These are phyloP conservation scores for Brachylomia viminalis DNA, from an alignment of 2,888 invertebrate genomes.

Conservation along the genomic window DNA sequence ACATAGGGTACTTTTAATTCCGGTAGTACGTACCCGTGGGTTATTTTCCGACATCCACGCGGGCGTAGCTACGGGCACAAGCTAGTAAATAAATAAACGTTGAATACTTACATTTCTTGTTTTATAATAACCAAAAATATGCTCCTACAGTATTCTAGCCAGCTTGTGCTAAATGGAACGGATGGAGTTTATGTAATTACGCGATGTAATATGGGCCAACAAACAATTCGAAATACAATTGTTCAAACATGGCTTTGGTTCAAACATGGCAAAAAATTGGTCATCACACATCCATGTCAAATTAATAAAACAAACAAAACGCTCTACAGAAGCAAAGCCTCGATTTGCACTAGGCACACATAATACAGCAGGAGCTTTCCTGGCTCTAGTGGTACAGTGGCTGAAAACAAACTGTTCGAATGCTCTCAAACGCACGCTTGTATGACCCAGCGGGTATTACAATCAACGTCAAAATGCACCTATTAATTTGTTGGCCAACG, in stretches of 20 bases:
- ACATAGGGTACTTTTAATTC: too few relatives aligned
- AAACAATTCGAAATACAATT: neutral
- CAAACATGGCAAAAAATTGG: neutral
- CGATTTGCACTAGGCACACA: conserved; percentile 12
- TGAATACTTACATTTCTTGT: neutral
- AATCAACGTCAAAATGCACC: conserved; percentile 42
- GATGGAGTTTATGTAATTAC: neutral
- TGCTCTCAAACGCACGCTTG: conserved; percentile 40
- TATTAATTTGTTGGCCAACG: conserved; percentile 40
- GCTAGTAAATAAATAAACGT: neutral
- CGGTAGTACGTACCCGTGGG: too few relatives aligned
- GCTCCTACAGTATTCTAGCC: neutral
- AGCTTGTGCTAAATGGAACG: neutral
- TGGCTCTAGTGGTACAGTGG: conserved; percentile 11
- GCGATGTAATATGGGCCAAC: neutral
- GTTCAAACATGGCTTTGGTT: too few relatives aligned
- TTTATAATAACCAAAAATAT: conserved; percentile 3
- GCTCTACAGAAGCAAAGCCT: neutral
- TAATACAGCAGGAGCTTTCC: conserved; percentile 4
- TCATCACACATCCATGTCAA: neutral
- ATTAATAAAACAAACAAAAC: neutral
- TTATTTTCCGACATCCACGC: too few relatives aligned
- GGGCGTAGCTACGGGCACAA: too few relatives aligned
- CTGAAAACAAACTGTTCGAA: conserved; percentile 33
- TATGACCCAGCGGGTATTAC: conserved; percentile 21